Conservation (phyloP, 2,113 vertebrate species). For the Crotalus helleri region DNA sequence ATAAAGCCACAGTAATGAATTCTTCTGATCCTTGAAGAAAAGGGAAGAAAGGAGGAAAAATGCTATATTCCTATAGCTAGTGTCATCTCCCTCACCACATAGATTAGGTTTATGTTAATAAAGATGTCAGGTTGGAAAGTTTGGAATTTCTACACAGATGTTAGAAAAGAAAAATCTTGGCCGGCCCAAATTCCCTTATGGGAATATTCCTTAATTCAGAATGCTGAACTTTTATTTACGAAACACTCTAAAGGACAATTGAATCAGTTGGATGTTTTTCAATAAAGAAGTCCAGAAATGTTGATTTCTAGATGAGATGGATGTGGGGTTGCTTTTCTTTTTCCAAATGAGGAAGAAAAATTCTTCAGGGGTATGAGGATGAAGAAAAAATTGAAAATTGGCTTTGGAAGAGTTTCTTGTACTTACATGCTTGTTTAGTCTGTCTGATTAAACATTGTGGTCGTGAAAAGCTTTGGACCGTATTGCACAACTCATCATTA, state of each 20-base stretch:
- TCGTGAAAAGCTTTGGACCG: background rate
- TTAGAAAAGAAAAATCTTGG: background rate
- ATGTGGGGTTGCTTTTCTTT: background rate
- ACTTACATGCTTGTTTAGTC: background rate
- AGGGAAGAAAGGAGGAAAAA: background rate
- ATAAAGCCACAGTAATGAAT: background rate
- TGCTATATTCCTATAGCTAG: background rate
- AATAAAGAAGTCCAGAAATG: conserved; percentile 1
- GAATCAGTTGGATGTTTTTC: conserved; percentile 3
- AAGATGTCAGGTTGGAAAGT: background rate
- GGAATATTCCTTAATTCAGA: background rate
- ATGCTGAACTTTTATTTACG: conserved; percentile 21
- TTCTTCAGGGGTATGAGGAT: background rate
- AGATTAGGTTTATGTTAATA: conserved; percentile 16
- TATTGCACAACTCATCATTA: background rate
- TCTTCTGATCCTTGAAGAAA: background rate
- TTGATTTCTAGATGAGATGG: background rate
- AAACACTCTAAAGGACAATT: background rate
- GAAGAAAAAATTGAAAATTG: background rate
- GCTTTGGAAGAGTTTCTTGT: background rate
- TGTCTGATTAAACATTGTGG: background rate
- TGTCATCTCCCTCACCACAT: background rate
- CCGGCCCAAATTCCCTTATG: background rate
- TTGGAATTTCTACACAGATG: background rate
- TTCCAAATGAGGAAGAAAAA: background rate